A percentile compares a stretch with the other conserved stretches of the same genome.
Evolutionary conservation across 1,140 invertebrate genomes (phyloP).

Genomic region (Lordiphosa stackelbergi): DNA sequence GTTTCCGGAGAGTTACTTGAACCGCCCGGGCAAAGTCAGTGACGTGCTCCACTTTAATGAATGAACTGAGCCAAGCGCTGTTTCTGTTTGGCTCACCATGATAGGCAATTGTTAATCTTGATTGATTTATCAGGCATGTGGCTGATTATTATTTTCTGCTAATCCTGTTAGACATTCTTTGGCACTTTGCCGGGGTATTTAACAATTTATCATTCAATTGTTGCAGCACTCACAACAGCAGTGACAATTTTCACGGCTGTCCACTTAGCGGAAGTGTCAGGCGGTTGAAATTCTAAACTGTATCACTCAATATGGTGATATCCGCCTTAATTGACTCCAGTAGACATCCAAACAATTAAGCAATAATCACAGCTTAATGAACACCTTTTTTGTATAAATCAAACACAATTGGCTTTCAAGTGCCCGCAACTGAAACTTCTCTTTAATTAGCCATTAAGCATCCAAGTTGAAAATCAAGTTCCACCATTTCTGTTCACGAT

Average conservation of each 20-base stretch:
- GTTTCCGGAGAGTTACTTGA: conserved; percentile 51
- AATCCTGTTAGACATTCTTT: conserved; percentile 73
- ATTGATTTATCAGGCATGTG: conserved; percentile 61
- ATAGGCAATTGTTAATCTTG: conserved; percentile 68
- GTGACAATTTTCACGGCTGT: conserved; percentile 74
- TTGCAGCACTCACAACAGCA: conserved; percentile 53
- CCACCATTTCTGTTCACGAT: conserved; percentile 8
- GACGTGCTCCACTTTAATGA: conserved; percentile 60
- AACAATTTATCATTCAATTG: conserved; percentile 69
- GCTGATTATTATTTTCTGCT: conserved; percentile 16
- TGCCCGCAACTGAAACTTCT: conserved; percentile 42
- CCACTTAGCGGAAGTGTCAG: conserved; percentile 76
- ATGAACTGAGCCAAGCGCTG: conserved; percentile 32
- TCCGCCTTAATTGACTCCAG: conserved; percentile 49
- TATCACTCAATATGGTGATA: conserved; percentile 39
- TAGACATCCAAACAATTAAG: conserved; percentile 60
- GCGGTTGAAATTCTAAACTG: conserved; percentile 46
- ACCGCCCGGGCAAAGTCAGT: conserved; percentile 49
- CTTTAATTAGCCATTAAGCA: conserved; percentile 60
- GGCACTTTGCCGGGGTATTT: conserved; percentile 44
- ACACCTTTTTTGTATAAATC: conserved; percentile 35
- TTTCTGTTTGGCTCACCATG: conserved; percentile 21
- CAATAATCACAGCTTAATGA: conserved; percentile 72
- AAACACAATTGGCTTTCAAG: conserved; percentile 62
- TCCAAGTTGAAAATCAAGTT: conserved; percentile 15